Conservation (phyloP, 2,888 invertebrate species). For the Caenorhabditis imperialis region DNA sequence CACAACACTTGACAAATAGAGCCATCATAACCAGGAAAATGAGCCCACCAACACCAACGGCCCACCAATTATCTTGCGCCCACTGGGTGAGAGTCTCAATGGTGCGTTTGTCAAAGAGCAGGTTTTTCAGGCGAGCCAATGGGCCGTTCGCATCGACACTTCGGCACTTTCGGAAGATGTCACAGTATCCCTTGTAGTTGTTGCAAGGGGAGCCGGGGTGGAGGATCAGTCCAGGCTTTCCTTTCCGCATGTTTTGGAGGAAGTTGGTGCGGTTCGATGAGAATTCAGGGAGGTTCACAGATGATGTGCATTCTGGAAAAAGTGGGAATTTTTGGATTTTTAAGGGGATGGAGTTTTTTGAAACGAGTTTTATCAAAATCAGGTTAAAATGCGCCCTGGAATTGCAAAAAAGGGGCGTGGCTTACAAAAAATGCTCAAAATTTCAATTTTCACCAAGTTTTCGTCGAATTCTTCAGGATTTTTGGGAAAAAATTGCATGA, state of each 20-base stretch:
- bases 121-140: slow-evolving; percentile 88
- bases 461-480: neutral
- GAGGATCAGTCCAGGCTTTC: slow-evolving; percentile 80
- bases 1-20: slow-evolving; percentile 98
- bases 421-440: too few species aligned
- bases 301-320: slow-evolving; percentile 71
- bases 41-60: slow-evolving; percentile 91
- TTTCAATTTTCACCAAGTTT: neutral
- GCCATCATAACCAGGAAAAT: slow-evolving; percentile 95
- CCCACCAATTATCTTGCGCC: slow-evolving; percentile 90
- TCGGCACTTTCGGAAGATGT: slow-evolving; percentile 97
- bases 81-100: slow-evolving; percentile 73
- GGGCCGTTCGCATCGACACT: slow-evolving; percentile 99
- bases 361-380: too few species aligned
- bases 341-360: too few species aligned
- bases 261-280: slow-evolving; percentile 64
- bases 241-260: slow-evolving; percentile 69
- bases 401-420: too few species aligned
- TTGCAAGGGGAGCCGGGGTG: slow-evolving; percentile 97
- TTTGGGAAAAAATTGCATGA: too few species aligned
- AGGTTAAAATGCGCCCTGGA: too few species aligned
- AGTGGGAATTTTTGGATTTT: neutral
- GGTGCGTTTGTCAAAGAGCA: slow-evolving; percentile 73
- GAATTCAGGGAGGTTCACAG: slow-evolving; percentile 75
- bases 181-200: slow-evolving; percentile 95